Evolutionary conservation across 2,797 vertebrate species (phyloP).

Genomic region (Cichlasoma orientale): DNA sequence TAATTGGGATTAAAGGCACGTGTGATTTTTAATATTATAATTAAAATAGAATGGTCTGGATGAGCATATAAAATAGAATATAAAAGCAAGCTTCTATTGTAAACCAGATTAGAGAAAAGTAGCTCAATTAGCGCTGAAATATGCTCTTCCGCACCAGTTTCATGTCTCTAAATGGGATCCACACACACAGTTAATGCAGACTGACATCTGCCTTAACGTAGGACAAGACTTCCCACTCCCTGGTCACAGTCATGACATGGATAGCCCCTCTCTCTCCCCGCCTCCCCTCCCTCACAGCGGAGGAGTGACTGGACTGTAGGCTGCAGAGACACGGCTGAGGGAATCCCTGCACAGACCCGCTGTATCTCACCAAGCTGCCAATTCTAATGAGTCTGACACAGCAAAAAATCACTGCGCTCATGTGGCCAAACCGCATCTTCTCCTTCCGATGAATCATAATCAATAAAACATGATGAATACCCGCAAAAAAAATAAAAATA

Average conservation of each 20-base stretch:
- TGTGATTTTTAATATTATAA: not conserved
- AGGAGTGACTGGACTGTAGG: constrained; percentile 33
- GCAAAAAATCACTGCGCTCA: not conserved
- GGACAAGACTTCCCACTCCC: not conserved
- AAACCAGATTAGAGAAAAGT: not conserved
- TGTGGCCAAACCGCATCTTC: not conserved
- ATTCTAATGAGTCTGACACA: not conserved
- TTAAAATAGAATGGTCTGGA: not conserved
- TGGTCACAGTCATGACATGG: constrained; percentile 31
- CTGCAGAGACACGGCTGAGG: constrained; percentile 61
- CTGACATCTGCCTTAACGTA: not conserved
- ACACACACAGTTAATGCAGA: not conserved
- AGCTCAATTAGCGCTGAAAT: not conserved
- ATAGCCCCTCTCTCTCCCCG: not conserved
- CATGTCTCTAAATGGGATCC: not conserved
- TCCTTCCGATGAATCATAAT: not conserved
- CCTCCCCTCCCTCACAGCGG: not conserved
- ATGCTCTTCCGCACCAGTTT: not conserved
- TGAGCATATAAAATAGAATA: not conserved
- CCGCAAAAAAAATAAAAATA: not conserved
- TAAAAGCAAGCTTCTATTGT: not conserved
- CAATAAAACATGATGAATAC: not conserved
- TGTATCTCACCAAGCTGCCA: not conserved
- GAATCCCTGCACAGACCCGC: constrained; percentile 54
- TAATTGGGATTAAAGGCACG: not conserved